phyloP scores from a whole-genome alignment of 2,888 invertebrate species.

The Nowickia ferox region DNA sequence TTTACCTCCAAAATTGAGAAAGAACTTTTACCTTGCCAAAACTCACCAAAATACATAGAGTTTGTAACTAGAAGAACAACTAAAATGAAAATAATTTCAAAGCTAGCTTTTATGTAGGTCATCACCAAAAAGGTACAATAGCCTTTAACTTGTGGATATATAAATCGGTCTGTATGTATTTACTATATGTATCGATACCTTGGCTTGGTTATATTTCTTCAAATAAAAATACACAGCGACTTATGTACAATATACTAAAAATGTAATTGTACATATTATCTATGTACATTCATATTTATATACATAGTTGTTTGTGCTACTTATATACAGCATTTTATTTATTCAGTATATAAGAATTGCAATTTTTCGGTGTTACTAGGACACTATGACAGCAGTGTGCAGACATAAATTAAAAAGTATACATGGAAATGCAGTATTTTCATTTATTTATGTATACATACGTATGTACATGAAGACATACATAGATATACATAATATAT shows the following conservation, averaged over 20 bases:
- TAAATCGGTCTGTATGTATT: neutral
- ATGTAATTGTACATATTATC: neutral
- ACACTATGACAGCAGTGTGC: conserved; percentile 72
- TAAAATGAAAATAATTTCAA: conserved; percentile 42
- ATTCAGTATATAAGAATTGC: conserved; percentile 14
- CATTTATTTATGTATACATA: conserved; percentile 26
- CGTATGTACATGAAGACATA: conserved; percentile 5
- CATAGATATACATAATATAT: neutral
- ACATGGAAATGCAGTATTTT: conserved; percentile 72
- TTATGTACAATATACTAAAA: conserved; percentile 2
- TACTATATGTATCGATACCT: conserved; percentile 67
- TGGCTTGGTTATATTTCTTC: conserved; percentile 59
- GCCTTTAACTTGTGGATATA: conserved; percentile 41
- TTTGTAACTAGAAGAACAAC: conserved; percentile 30
- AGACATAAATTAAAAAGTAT: conserved; percentile 72
- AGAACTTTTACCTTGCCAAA: neutral
- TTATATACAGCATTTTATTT: conserved; percentile 42
- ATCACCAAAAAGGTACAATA: conserved; percentile 66
- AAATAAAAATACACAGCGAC: conserved; percentile 18
- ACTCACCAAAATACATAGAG: neutral
- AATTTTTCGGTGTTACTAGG: conserved; percentile 74
- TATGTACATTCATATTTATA: neutral
- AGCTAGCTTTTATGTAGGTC: conserved; percentile 68
- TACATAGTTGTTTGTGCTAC: neutral
- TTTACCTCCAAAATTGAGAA: conserved; percentile 48